Evolutionary conservation across 2,113 vertebrate genomes (phyloP).

Genomic region (Numenius arquata): DNA sequence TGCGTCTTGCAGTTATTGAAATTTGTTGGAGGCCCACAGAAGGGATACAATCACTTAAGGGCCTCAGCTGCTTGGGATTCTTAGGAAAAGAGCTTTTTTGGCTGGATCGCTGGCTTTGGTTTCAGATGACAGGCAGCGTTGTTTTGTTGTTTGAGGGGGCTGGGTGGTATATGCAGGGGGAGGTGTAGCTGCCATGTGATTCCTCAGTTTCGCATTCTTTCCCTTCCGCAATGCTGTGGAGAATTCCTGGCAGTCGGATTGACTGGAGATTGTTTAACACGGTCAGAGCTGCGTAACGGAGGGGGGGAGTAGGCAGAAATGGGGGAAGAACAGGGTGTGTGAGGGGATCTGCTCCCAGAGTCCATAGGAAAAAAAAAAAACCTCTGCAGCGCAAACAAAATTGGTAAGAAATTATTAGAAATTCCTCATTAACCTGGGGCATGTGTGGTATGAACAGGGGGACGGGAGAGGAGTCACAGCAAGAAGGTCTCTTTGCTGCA

Average conservation of each 20-base stretch:
- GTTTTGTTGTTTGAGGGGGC: slow-evolving; percentile 68
- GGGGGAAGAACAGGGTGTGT: not conserved
- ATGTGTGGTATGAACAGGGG: not conserved
- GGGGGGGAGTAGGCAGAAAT: not conserved
- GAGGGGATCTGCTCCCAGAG: not conserved
- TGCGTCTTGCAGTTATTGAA: slow-evolving; percentile 52
- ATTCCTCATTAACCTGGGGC: not conserved
- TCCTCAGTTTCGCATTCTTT: slow-evolving; percentile 56
- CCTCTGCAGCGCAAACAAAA: not conserved
- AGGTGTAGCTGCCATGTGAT: slow-evolving; percentile 61
- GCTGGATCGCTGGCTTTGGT: slow-evolving; percentile 32
- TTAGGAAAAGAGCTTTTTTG: slow-evolving; percentile 39
- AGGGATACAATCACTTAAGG: slow-evolving; percentile 69
- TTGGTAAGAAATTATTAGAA: not conserved
- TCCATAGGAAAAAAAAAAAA: not conserved
- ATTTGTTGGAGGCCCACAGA: slow-evolving; percentile 66
- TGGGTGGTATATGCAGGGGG: slow-evolving; percentile 25
- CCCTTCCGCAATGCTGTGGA: slow-evolving; percentile 62
- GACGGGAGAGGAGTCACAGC: not conserved
- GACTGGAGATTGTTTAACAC: slow-evolving; percentile 16
- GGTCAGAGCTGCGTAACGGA: not conserved
- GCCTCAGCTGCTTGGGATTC: slow-evolving; percentile 75
- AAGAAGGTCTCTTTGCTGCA: not conserved
- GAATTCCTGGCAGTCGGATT: slow-evolving; percentile 61
- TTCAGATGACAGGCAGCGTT: slow-evolving; percentile 55